Evolutionary conservation across 2,888 invertebrate genomes (phyloP).

Genomic region (Macropis europaea): DNA sequence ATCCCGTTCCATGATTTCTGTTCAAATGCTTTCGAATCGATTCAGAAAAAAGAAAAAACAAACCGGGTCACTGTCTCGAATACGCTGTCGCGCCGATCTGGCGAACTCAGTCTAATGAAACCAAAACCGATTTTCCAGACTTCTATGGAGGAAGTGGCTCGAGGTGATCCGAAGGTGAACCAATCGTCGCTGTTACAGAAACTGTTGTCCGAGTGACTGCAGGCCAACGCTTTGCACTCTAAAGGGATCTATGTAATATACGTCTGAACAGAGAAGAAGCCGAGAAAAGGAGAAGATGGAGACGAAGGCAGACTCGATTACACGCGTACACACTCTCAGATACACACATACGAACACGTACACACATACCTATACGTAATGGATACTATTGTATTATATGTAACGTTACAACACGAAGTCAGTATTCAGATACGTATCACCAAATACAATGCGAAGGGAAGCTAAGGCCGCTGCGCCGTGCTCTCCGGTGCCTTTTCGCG

Average conservation of each 20-base stretch:
- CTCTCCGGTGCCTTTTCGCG: conserved; percentile 54
- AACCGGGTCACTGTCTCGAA: neutral
- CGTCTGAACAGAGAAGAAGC: conserved; percentile 59
- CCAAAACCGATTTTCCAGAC: conserved; percentile 81
- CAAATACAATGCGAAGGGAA: conserved; percentile 74
- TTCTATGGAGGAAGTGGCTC: conserved; percentile 88
- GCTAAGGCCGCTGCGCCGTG: conserved; percentile 60
- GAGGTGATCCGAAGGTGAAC: conserved; percentile 85
- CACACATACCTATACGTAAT: conserved; percentile 64
- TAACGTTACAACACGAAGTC: conserved; percentile 74
- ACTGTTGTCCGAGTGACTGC: conserved; percentile 89
- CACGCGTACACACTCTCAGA: conserved; percentile 31
- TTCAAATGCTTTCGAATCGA: too few species aligned
- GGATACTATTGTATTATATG: conserved; percentile 65
- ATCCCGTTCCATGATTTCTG: too few species aligned
- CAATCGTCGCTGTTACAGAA: conserved; percentile 90
- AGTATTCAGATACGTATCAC: conserved; percentile 78
- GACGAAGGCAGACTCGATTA: conserved; percentile 17
- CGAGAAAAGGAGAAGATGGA: neutral
- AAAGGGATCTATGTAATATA: conserved; percentile 80
- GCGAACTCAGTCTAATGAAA: neutral
- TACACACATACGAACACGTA: too few species aligned
- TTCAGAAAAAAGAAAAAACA: too few species aligned
- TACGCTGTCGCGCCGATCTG: neutral
- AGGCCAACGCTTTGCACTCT: conserved; percentile 79